Percentiles rank a stretch among this genome's conserved stretches.
Conservation (phyloP, 2,113 vertebrate species). For the Ochotona princeps region DNA sequence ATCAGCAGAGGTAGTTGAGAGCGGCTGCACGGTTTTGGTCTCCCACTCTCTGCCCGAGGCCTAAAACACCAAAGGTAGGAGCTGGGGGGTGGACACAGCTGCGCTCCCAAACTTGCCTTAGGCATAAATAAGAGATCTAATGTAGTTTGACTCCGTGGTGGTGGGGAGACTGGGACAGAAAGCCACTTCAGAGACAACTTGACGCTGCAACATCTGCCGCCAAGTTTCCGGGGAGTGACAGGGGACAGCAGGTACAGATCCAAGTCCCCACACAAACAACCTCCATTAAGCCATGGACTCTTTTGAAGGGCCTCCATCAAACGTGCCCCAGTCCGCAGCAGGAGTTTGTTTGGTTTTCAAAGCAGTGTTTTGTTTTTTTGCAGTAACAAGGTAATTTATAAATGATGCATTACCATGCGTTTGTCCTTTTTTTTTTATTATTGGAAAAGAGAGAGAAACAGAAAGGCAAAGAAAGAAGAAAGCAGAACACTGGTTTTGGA, state of each 20-base stretch:
- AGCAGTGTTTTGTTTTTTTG: constrained; percentile 85
- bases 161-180: constrained; percentile 91
- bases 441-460: constrained; percentile 62
- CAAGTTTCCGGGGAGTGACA: constrained; percentile 91
- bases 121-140: constrained; percentile 98
- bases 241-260: constrained; percentile 94
- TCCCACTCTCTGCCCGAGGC: constrained; percentile 92
- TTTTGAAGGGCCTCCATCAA: constrained; percentile 91
- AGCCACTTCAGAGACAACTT: constrained; percentile 97
- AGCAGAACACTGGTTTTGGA: constrained; percentile 52
- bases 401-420: constrained; percentile 89
- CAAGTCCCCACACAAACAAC: constrained; percentile 86
- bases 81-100: constrained; percentile 95
- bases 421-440: constrained; percentile 40
- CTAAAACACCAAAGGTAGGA: constrained; percentile 95
- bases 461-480: constrained; percentile 74
- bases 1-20: constrained; percentile 91
- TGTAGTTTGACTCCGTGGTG: constrained; percentile 91
- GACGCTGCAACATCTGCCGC: constrained; percentile 94
- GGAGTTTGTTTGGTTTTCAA: constrained; percentile 90
- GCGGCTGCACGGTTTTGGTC: constrained; percentile 88
- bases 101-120: constrained; percentile 92
- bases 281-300: constrained; percentile 85
- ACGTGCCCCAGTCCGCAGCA: constrained; percentile 82
- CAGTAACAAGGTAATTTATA: constrained; percentile 90